Base-by-base conservation (phyloP, 2,797 vertebrate genomes). In the Philypnodon macrostomus region DNA sequence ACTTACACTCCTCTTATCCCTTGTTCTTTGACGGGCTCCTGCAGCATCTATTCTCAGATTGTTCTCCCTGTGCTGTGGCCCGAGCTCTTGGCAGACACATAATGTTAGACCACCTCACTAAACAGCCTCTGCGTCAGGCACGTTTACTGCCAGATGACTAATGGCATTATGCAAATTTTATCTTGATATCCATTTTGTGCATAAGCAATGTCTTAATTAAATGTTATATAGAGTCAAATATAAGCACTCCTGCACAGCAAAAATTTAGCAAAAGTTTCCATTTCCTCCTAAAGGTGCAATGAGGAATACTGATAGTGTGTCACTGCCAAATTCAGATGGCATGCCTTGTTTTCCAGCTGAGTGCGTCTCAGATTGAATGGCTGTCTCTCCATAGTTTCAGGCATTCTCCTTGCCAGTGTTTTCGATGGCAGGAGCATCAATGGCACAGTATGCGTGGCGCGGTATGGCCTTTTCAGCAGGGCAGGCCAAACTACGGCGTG, bases 401-500 rank as follows among this genome's bases (percentile, higher is more conserved):
- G 36, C 45, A 13, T 54, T 63, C 62, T 66, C 72, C 78, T 76
- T 70, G 47, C 54, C 37, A 7, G 58, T 47, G 61, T 64, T 15
- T 44, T 41, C 53, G 58, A 59, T 54, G 64, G 65, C 49, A 58
- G 6, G 42, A 40, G 63, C 41, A 32, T 51, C 12, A 24, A 19
- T 54, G 70, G 67, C 53, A 29, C 37, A 46, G 59, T 63, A 66
- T 66, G 62, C 53, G 1, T 72, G 72, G 65, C 70, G 60, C 17
- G 15, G 70, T 41, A 41, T 85, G 84, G 89, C 85, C 85, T 87
- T 87, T 88, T 83, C 79, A 85, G 61, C 39, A 13, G 14, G 55
- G 63, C 49, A 53, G 33, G 45, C 70, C 53, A 44, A 14, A 36
- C 63, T 32, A 51, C 36, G 54, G 49, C 36, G 55, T 41, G 44